phyloP scores from a whole-genome alignment of 2,797 vertebrate species.

The Diplodus sargus region DNA sequence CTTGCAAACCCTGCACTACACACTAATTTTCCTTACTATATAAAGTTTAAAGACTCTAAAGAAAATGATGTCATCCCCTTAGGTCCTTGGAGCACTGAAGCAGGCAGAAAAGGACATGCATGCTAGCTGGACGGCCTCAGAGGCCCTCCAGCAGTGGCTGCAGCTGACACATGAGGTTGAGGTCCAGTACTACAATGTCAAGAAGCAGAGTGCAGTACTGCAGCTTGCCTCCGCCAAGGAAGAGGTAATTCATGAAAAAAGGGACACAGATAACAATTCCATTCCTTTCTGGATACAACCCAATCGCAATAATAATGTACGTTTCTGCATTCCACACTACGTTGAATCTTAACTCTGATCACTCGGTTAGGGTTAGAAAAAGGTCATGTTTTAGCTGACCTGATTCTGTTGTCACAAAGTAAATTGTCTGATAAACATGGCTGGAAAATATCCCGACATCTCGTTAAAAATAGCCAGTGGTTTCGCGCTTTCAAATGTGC shows the following conservation, averaged over 20 bases:
- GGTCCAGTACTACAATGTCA: constrained; percentile 98
- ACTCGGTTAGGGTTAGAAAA: no score
- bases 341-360: no score
- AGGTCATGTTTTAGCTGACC: no score
- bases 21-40: not conserved
- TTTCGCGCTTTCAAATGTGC: no score
- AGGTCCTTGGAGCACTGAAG: constrained; percentile 96
- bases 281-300: no score
- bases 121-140: constrained; percentile 91
- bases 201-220: constrained; percentile 95
- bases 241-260: constrained; percentile 85
- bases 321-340: no score
- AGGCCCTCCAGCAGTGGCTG: constrained; percentile 95
- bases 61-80: not conserved
- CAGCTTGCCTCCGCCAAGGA: constrained; percentile 94
- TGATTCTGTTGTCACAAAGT: no score
- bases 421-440: no score
- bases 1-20: not conserved
- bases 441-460: no score
- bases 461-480: no score
- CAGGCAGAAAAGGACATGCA: constrained; percentile 96
- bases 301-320: no score
- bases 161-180: constrained; percentile 98
- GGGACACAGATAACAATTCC: not conserved
- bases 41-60: not conserved